Percentiles rank a stretch among this genome's conserved stretches.
These are phyloP conservation scores for Drosophila mayaguana DNA, from an alignment of 2,888 invertebrate species.

Conservation along the genomic window DNA sequence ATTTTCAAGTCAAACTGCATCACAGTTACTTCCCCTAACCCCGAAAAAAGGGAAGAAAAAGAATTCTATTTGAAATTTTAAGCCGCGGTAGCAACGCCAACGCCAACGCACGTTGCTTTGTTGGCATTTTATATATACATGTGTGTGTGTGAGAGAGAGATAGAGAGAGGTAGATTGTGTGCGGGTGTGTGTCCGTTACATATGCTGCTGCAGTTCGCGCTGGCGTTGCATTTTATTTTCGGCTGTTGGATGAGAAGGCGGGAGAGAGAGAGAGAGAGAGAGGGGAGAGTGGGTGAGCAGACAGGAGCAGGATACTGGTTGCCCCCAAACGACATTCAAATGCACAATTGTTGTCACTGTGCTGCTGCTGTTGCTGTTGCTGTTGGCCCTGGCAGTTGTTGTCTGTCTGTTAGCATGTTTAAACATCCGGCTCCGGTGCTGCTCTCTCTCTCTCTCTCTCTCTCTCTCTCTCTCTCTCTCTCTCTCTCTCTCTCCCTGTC, in stretches of 20 bases:
- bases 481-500: conserved; percentile 55
- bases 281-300: not conserved
- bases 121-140: conserved; percentile 47
- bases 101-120: conserved; percentile 36
- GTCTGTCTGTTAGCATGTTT: conserved; percentile 66
- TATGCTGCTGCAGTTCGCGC: conserved; percentile 42
- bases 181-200: conserved; percentile 21
- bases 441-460: conserved; percentile 28
- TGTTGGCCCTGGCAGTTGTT: conserved; percentile 31
- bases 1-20: conserved; percentile 6
- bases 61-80: conserved; percentile 51
- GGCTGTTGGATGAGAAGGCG: not conserved
- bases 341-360: conserved; percentile 77
- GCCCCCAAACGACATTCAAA: conserved; percentile 72
- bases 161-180: not conserved
- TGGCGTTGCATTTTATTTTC: conserved; percentile 48
- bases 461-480: conserved; percentile 61
- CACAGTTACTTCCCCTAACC: not conserved
- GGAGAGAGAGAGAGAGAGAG: not conserved
- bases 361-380: conserved; percentile 32
- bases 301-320: conserved; percentile 16
- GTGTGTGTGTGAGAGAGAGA: not conserved
- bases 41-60: not conserved
- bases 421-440: conserved; percentile 64
- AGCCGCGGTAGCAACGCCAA: conserved; percentile 46